Evolutionary conservation across 2,888 invertebrate genomes (phyloP).

Genomic region (Penaeus monodon): DNA sequence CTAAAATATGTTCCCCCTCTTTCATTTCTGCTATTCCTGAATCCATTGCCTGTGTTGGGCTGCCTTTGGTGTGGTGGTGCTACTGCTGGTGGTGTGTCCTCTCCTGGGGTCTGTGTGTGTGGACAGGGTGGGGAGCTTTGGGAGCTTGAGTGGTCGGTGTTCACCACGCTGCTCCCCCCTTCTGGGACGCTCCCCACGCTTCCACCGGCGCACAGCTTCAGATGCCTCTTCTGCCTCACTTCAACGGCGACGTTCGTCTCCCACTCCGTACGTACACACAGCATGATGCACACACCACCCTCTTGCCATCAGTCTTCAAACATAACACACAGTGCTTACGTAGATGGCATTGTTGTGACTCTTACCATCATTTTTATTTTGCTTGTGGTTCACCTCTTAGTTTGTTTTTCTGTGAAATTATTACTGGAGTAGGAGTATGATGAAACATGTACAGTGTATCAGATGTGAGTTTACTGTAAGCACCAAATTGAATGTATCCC

Average conservation of each 20-base stretch:
- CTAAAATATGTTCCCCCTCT: constrained; percentile 35
- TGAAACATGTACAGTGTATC: neutral
- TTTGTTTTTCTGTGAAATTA: neutral
- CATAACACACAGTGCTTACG: neutral
- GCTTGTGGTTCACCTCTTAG: neutral
- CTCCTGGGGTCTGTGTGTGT: constrained; percentile 32
- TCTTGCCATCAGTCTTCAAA: neutral
- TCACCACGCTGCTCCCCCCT: constrained; percentile 62
- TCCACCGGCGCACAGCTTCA: constrained; percentile 62
- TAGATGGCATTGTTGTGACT: neutral
- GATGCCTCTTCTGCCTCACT: constrained; percentile 50
- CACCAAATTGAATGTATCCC: neutral
- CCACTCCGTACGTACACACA: constrained; percentile 61
- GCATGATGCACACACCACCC: constrained; percentile 39
- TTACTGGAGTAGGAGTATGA: neutral
- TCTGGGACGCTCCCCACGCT: constrained; percentile 63
- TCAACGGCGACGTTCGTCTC: constrained; percentile 61
- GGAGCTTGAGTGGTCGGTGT: constrained; percentile 47
- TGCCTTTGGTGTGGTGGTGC: constrained; percentile 49
- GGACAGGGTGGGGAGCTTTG: constrained; percentile 56
- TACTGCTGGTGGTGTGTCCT: constrained; percentile 42
- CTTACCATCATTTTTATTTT: neutral
- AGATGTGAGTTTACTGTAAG: neutral
- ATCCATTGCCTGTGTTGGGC: constrained; percentile 51
- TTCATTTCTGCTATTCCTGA: constrained; percentile 36